Evolutionary conservation across 2,888 invertebrate species (phyloP), one percentile per base, ranked within the genome.

Genomic region (Polydrusus pterygomalis): DNA sequence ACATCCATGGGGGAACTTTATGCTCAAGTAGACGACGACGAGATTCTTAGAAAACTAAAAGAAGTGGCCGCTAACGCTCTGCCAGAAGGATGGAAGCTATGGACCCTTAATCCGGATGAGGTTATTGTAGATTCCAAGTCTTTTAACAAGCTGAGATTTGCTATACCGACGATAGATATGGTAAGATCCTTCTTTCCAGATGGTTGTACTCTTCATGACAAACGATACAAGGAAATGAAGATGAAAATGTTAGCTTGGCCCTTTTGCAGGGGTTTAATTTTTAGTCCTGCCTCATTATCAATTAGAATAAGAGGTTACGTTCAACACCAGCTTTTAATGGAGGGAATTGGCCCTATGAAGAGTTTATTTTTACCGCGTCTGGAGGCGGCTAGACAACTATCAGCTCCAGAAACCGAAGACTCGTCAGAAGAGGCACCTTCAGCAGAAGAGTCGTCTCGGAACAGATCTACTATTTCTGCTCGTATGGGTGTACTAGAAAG

Each of bases 281-380:
- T 62, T 62, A 62, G 62, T 62, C 62, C 62, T 30, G n/a, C 62
- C 30, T 62, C 60, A 15, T 34, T 62, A 38, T 62, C 43, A 38
- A 62, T 62, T 38, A 38, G n/a, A 62, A 62, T 62, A 40, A 62
- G 62, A 34, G 62, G 38, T 15, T 62, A 38, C 17, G 11, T 40
- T 11, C 62, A 43, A n/a, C 62, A 62, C 38, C 62, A 62, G 38
- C 38, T 40, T 30, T 43, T 62, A 62, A 17, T 62, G 38, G 40
- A 62, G 9, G 20, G 30, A 40, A 62, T 62, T 30, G 34, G 43
- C 38, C 38, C 15, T 34, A 15, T 62, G 13, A 62, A 62, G 34
- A 38, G 18, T 43, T 43, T 62, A 62, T 62, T 62, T 40, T 43
- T 62, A 17, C 15, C 62, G 40, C 62, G 34, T 17, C 15, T 30